Evolutionary conservation across 2,888 invertebrate species (phyloP).

Genomic region (Leucophenga montana): DNA sequence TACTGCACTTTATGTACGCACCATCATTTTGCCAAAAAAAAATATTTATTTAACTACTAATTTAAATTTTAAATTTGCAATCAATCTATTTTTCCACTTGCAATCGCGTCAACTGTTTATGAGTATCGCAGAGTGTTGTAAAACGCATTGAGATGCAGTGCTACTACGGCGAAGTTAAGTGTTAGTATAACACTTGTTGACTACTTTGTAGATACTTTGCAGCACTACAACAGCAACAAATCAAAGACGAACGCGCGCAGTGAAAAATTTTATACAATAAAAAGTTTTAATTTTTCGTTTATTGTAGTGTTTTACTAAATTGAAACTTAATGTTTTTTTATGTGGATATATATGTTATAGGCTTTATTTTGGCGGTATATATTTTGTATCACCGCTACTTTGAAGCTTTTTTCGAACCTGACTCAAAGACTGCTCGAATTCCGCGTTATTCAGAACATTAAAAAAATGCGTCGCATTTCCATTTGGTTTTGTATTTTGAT

Average conservation of each 20-base stretch:
- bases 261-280: not conserved
- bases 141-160: not conserved
- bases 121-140: not conserved
- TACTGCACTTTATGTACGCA: not conserved
- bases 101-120: constrained; percentile 1
- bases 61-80: no score
- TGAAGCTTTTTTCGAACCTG: not conserved
- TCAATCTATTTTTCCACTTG: no score
- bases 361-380: no score
- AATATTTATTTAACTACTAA: no score
- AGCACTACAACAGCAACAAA: not conserved
- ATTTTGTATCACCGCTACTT: not conserved
- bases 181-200: not conserved
- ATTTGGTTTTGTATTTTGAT: no score
- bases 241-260: not conserved
- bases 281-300: not conserved
- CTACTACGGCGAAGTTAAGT: not conserved
- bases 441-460: no score
- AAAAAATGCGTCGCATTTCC: no score
- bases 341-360: not conserved
- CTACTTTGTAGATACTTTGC: not conserved
- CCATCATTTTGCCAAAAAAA: constrained; percentile 16
- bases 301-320: not conserved
- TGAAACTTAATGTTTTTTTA: not conserved
- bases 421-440: no score